Percentiles rank a stretch among this genome's conserved stretches.
Conservation (phyloP, 2,888 invertebrate genomes). For the Peribatodes rhomboidaria region DNA sequence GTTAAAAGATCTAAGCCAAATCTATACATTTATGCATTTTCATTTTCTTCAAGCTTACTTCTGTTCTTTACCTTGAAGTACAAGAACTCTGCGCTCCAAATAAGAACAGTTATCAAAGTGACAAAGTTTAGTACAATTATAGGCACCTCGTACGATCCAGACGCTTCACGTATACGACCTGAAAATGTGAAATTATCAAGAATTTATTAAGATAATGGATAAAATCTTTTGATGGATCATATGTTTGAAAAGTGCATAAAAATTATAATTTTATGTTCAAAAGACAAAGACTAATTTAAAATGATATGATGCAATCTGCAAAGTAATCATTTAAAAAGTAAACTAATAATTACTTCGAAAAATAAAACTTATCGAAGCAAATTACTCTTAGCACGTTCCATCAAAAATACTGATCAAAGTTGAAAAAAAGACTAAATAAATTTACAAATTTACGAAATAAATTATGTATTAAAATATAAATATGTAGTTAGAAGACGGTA, state of each 20-base stretch:
- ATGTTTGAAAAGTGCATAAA: neutral
- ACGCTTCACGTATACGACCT: constrained; percentile 88
- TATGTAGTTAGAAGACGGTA: too few relatives aligned
- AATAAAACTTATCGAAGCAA: too few relatives aligned
- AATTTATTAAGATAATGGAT: constrained; percentile 5
- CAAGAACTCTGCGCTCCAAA: constrained; percentile 86
- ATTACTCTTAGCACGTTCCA: too few relatives aligned
- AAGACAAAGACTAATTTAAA: too few relatives aligned
- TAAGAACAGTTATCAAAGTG: constrained; percentile 85
- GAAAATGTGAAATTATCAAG: constrained; percentile 57
- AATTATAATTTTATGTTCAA: too few relatives aligned
- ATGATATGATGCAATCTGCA: too few relatives aligned
- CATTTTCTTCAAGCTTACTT: constrained; percentile 49
- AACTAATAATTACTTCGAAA: too few relatives aligned
- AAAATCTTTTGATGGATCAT: neutral
- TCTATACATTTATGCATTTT: constrained; percentile 25
- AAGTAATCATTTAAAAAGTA: too few relatives aligned
- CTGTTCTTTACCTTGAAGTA: constrained; percentile 70
- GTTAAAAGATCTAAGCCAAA: neutral
- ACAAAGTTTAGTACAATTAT: constrained; percentile 88
- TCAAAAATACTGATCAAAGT: too few relatives aligned
- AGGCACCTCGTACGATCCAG: constrained; percentile 87
- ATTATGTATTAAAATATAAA: too few relatives aligned
- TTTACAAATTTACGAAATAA: too few relatives aligned
- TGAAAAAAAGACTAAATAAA: too few relatives aligned